Conservation (phyloP, 2,797 vertebrate species). For the Brotula barbata region DNA sequence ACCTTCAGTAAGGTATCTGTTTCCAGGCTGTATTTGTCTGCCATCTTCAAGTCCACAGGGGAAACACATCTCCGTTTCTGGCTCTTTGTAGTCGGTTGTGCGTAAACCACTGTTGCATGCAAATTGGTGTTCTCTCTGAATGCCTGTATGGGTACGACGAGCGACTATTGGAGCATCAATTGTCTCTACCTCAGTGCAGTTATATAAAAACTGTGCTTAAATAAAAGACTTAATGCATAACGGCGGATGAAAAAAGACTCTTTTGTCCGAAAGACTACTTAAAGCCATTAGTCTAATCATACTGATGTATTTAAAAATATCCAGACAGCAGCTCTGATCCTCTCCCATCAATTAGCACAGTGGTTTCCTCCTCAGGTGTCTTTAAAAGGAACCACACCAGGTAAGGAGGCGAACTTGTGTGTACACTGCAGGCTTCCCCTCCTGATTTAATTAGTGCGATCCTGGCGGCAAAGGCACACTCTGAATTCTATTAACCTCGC, state of each 20-base stretch:
- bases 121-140: slow-evolving; percentile 27
- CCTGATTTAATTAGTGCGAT: slow-evolving; percentile 64
- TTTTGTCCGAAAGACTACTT: slow-evolving; percentile 41
- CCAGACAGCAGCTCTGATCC: slow-evolving; percentile 31
- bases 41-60: neutral
- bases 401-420: slow-evolving; percentile 6
- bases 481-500: slow-evolving; percentile 67
- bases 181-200: slow-evolving; percentile 16
- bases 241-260: slow-evolving; percentile 20
- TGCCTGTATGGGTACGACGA: slow-evolving; percentile 10
- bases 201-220: slow-evolving; percentile 10
- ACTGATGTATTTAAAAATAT: slow-evolving; percentile 37
- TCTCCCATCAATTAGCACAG: slow-evolving; percentile 35
- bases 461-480: slow-evolving; percentile 46
- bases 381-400: slow-evolving; percentile 28
- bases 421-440: slow-evolving; percentile 23
- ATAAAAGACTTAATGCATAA: slow-evolving; percentile 14
- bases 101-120: slow-evolving; percentile 24
- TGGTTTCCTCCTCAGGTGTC: slow-evolving; percentile 24
- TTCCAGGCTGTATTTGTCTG: neutral
- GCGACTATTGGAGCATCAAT: slow-evolving; percentile 20
- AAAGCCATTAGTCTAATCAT: slow-evolving; percentile 29
- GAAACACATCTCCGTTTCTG: neutral
- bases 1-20: too few relatives aligned
- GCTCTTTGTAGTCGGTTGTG: neutral